Evolutionary conservation across 2,888 invertebrate genomes (phyloP).

Genomic region (Erpobdella octoculata): DNA sequence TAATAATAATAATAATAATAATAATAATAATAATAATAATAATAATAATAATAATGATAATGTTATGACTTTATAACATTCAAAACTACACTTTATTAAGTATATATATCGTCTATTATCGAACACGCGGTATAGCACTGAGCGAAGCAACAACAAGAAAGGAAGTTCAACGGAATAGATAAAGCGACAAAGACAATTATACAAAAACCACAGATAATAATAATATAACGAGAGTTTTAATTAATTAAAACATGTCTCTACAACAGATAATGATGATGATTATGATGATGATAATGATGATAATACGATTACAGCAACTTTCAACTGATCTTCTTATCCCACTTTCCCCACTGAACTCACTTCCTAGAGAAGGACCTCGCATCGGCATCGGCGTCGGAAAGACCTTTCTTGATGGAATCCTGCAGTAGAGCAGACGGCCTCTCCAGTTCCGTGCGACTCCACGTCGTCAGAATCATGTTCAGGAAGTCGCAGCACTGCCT

Average conservation of each 20-base stretch:
- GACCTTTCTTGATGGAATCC: slow-evolving; percentile 71
- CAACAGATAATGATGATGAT: too few relatives aligned
- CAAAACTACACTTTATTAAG: background rate
- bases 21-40: background rate
- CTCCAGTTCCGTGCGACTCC: slow-evolving; percentile 75
- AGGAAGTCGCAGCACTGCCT: slow-evolving; percentile 68
- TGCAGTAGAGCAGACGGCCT: slow-evolving; percentile 68
- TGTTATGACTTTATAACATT: background rate
- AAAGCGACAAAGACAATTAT: too few relatives aligned
- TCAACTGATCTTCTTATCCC: too few relatives aligned
- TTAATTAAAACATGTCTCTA: too few relatives aligned
- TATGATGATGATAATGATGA: too few relatives aligned
- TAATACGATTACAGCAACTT: too few relatives aligned
- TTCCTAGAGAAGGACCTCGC: slow-evolving; percentile 73
- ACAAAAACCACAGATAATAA: too few relatives aligned
- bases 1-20: background rate
- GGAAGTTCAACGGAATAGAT: too few relatives aligned
- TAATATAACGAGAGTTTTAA: too few relatives aligned
- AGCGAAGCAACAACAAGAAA: too few relatives aligned
- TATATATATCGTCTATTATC: background rate
- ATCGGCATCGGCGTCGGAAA: slow-evolving; percentile 84
- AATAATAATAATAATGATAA: background rate
- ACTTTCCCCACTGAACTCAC: slow-evolving; percentile 47
- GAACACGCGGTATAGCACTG: background rate
- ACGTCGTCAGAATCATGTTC: slow-evolving; percentile 71